Conservation (phyloP, 2,888 invertebrate genomes). For the Aphidoletes aphidimyza region DNA sequence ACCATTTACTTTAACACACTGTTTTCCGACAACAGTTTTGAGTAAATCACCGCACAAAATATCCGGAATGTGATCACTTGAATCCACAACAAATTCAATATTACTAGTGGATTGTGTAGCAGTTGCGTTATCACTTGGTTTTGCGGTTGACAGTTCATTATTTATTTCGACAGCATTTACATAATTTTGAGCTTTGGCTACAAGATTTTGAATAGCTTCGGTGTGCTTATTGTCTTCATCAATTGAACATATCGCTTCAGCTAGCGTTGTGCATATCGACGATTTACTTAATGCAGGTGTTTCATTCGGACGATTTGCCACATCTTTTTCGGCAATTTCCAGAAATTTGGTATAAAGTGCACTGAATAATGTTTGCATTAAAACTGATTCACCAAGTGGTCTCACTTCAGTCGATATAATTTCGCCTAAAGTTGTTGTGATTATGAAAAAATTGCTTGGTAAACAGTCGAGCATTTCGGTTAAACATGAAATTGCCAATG, state of each 20-base stretch:
- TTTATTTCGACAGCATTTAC: neutral
- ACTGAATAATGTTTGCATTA: constrained; percentile 78
- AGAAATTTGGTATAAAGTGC: constrained; percentile 76
- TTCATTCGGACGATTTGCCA: constrained; percentile 6
- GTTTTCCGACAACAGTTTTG: constrained; percentile 71
- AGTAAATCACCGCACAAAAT: constrained; percentile 74
- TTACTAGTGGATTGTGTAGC: constrained; percentile 59
- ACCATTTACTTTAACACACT: constrained; percentile 67
- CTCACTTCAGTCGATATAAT: constrained; percentile 76
- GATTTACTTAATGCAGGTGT: constrained; percentile 62
- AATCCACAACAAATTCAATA: constrained; percentile 66
- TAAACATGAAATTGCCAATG: constrained; percentile 76
- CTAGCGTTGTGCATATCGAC: constrained; percentile 75
- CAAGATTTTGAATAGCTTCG: constrained; percentile 64
- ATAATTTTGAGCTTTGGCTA: constrained; percentile 67
- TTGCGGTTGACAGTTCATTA: neutral
- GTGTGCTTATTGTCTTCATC: constrained; percentile 85
- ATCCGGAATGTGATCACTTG: constrained; percentile 68
- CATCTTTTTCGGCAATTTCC: constrained; percentile 59
- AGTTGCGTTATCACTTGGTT: neutral
- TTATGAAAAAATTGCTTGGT: constrained; percentile 70
- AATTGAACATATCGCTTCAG: constrained; percentile 81
- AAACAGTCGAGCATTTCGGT: constrained; percentile 76
- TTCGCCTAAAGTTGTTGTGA: constrained; percentile 73
- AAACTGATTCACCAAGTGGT: constrained; percentile 74